Conservation (phyloP, 37 sponge, comb jelly and placozoan species). For the Halisarca cf. caerulea region DNA sequence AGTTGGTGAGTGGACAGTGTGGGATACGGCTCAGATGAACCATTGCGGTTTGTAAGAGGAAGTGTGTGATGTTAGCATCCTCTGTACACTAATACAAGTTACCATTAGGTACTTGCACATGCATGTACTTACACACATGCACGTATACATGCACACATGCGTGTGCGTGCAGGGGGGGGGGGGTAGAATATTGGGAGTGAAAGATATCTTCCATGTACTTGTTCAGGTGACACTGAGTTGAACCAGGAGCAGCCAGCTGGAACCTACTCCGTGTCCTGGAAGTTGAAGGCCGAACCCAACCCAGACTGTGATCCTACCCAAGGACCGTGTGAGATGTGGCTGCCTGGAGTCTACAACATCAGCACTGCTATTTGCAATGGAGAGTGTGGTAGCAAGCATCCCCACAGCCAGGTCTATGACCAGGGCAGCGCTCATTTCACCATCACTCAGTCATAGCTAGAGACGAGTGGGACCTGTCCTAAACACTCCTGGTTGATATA, state of each 20-base stretch:
- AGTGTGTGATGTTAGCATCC: too few relatives aligned
- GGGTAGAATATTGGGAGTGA: too few relatives aligned
- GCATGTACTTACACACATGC: too few relatives aligned
- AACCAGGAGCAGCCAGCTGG: conserved; percentile 45
- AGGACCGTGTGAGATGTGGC: conserved; percentile 79
- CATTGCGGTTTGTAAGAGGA: too few relatives aligned
- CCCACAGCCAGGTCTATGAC: conserved; percentile 79
- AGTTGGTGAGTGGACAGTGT: conserved; percentile 36
- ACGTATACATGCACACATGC: too few relatives aligned
- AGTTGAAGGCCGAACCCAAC: conserved; percentile 64
- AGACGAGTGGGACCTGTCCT: too few relatives aligned
- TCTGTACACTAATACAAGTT: too few relatives aligned
- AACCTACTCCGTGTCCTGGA: conserved; percentile 30
- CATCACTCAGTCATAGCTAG: conserved; percentile 40
- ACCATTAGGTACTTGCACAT: too few relatives aligned
- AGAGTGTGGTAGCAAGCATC: conserved; percentile 87
- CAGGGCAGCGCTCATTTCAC: conserved; percentile 42
- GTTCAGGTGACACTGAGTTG: conserved; percentile 40
- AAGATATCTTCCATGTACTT: too few relatives aligned
- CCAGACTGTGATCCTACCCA: conserved; percentile 77
- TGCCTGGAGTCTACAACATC: conserved; percentile 71
- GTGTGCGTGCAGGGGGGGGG: too few relatives aligned
- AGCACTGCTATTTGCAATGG: conserved; percentile 79
- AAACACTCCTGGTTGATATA: too few relatives aligned
- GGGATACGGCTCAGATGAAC: too few relatives aligned